A percentile compares a stretch with the other conserved stretches of the same genome.
These are phyloP conservation scores for Odontesthes bonariensis DNA, from an alignment of 2,113 vertebrate genomes.

Conservation along the genomic window DNA sequence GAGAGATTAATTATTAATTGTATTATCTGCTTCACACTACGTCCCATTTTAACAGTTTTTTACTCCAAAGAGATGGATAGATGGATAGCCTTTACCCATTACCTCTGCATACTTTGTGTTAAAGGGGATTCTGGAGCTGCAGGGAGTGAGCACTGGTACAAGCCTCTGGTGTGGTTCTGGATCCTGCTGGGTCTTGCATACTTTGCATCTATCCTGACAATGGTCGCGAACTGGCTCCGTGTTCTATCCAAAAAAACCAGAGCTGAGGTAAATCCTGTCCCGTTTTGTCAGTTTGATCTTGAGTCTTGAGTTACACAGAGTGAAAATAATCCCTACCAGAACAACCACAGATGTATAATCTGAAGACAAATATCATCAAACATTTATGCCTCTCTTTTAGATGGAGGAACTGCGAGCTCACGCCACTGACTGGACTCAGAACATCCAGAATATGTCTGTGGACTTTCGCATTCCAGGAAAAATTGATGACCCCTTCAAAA, in stretches of 20 bases:
- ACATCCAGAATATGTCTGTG: conserved; percentile 86
- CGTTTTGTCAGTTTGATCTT: no score
- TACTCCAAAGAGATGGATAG: neutral
- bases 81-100: neutral
- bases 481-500: conserved; percentile 81
- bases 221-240: conserved; percentile 94
- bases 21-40: conserved; percentile 6
- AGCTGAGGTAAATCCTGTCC: conserved; percentile 78
- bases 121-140: conserved; percentile 71
- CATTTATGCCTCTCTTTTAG: conserved; percentile 68
- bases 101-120: conserved; percentile 11
- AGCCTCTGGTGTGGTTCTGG: conserved; percentile 94
- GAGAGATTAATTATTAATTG: conserved; percentile 63
- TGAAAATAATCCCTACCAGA: neutral
- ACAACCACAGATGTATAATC: neutral
- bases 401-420: conserved; percentile 91
- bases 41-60: conserved; percentile 20
- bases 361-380: neutral
- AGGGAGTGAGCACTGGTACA: conserved; percentile 85
- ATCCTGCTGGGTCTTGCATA: conserved; percentile 92
- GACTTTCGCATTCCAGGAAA: conserved; percentile 86
- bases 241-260: conserved; percentile 89
- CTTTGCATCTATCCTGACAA: conserved; percentile 91
- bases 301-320: neutral
- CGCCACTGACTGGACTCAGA: conserved; percentile 89